Percentiles rank a stretch among this genome's conserved stretches.
These are phyloP conservation scores for Pygoscelis antarcticus DNA, from an alignment of 2,113 vertebrate genomes.

Conservation along the genomic window DNA sequence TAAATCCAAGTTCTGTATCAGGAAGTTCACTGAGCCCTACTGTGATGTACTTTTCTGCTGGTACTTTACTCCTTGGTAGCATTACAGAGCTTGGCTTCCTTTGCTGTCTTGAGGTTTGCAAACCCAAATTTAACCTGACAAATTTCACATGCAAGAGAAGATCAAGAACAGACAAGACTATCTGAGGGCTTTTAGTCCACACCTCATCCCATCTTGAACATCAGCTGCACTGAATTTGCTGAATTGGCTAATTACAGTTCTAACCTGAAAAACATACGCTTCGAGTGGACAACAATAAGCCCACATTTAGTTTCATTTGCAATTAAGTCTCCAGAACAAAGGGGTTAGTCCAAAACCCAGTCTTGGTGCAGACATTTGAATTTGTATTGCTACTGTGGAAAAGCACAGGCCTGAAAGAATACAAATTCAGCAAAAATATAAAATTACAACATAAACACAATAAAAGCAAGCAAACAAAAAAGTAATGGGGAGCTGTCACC, in stretches of 20 bases:
- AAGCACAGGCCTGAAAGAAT: not conserved
- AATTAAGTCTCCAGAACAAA: not conserved
- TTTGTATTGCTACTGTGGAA: not conserved
- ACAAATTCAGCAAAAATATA: not conserved
- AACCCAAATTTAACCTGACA: not conserved
- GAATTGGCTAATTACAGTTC: not conserved
- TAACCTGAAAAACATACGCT: not conserved
- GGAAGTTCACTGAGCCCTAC: not conserved
- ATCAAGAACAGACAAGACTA: not conserved
- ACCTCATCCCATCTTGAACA: not conserved
- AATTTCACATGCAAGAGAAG: not conserved
- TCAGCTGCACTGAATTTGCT: not conserved
- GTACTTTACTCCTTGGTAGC: not conserved
- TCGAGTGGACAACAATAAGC: not conserved
- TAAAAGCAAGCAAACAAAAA: not conserved
- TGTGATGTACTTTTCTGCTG: not conserved
- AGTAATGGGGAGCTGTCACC: not conserved
- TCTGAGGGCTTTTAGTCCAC: not conserved
- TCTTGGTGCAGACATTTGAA: not conserved
- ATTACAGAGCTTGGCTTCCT: not conserved
- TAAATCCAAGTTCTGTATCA: constrained; percentile 24
- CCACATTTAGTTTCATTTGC: not conserved
- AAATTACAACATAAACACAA: not conserved
- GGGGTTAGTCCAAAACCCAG: not conserved
- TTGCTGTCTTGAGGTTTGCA: not conserved